These are phyloP conservation scores for Halocynthia roretzi DNA, from an alignment of 23 tunicate genomes.

Conservation along the genomic window DNA sequence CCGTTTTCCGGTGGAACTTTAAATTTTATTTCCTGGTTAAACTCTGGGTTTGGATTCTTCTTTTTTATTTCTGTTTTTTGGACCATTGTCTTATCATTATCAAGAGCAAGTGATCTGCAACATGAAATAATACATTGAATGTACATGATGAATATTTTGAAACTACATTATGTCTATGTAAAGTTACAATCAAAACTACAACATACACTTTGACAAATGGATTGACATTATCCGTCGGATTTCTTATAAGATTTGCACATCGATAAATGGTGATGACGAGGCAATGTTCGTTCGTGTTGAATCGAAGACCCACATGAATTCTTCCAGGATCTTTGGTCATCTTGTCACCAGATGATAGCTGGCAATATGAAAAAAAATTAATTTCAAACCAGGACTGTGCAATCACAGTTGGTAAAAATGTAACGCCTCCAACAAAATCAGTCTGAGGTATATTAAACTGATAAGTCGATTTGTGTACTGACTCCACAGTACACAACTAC, in stretches of 20 bases:
- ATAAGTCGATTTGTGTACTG: no score
- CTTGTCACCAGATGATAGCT: constrained; percentile 12
- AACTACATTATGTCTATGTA: no score
- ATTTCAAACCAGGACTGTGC: no score
- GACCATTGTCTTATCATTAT: background rate
- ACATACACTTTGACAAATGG: constrained; percentile 25
- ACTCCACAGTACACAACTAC: no score
- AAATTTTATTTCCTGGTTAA: constrained; percentile 16
- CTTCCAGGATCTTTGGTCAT: constrained; percentile 9
- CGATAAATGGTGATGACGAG: constrained; percentile 14
- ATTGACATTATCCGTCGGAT: constrained; percentile 10
- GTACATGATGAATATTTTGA: background rate
- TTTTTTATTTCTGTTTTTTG: constrained; percentile 26
- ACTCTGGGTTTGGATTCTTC: constrained; percentile 12
- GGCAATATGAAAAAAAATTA: background rate
- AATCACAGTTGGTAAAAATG: no score
- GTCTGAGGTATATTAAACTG: no score
- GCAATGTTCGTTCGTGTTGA: background rate
- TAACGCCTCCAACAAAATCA: no score
- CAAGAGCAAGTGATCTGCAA: constrained; percentile 9
- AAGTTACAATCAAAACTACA: background rate
- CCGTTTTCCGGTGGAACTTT: constrained; percentile 20
- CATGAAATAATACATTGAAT: background rate
- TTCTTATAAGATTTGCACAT: constrained; percentile 11
- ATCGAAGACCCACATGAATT: constrained; percentile 11